Base-by-base conservation (phyloP, 2,888 invertebrate genomes). In the Drosophila neutralis region DNA sequence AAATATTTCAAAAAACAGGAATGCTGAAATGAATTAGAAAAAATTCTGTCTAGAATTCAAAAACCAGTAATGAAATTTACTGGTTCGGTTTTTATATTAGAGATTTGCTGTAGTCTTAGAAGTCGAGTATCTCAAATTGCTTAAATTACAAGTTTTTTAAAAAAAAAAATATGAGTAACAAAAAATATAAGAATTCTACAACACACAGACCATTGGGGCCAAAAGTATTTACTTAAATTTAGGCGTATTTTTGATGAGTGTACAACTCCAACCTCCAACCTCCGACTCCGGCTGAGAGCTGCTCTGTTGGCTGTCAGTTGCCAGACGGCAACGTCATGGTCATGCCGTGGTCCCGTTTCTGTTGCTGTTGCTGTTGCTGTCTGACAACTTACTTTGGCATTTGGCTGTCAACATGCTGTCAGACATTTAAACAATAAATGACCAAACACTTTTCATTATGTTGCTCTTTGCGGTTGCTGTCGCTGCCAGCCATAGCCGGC, bases 371-470 rank as follows among this genome's bases (percentile, higher is more conserved):
- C 76, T 76, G 78, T 78, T 75, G 68, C 76, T 76, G 78, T 76
- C 84, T 89, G 87, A 87, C 89, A 87, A 85, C 89, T 87, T 82
- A 84, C 88, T 87, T 87, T 87, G 86, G 82, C 87, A 89, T 87
- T 90, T 87, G 82, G 80, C 90, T 89, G 89, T 89, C 89, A 90
- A 82, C 90, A 89, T 76, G 84, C 83, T 89, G 89, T 87, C 88
- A 90, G 85, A 76, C 82, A 83, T 88, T 87, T 85, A 85, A 82
- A 80, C 89, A 83, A 80, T 83, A 90, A 89, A 85, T 90, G 89
- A 85, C 90, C 90, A 87, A 83, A 83, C 88, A 80, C 89, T 84
- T 87, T 84, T 87, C 89, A 84, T 86, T 87, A 89, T 88, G 83
- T 83, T 88, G 84, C 84, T 85, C 88, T 85, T 87, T 88, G 89